Evolutionary conservation across 2,888 invertebrate genomes (phyloP).

Genomic region (Aspidapion aeneum): DNA sequence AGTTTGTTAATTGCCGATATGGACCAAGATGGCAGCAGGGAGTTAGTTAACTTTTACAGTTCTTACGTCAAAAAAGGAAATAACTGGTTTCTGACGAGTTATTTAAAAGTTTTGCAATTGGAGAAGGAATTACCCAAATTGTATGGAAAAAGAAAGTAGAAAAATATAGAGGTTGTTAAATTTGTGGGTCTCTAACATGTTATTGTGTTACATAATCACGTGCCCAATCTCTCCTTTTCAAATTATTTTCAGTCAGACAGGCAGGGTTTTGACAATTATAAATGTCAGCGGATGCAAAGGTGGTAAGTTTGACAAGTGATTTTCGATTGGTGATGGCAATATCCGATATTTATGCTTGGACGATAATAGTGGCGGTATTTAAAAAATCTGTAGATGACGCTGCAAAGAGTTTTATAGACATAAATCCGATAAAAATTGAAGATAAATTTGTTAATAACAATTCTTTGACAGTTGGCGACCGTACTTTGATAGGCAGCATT

Average conservation of each 20-base stretch:
- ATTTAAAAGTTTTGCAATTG: conserved; percentile 64
- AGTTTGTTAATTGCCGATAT: conserved; percentile 72
- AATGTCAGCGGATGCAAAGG: background rate
- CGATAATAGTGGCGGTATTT: background rate
- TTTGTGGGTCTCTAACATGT: background rate
- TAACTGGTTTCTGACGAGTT: conserved; percentile 62
- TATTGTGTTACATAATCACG: too few species aligned
- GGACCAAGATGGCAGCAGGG: conserved; percentile 71
- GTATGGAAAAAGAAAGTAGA: conserved; percentile 49
- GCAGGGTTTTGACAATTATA: conserved; percentile 58
- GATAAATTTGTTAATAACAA: background rate
- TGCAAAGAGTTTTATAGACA: conserved; percentile 18
- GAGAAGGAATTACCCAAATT: conserved; percentile 71
- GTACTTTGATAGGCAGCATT: conserved; percentile 11
- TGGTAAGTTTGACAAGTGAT: conserved; percentile 20
- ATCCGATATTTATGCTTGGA: conserved; percentile 9
- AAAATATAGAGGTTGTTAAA: background rate
- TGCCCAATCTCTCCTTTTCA: too few species aligned
- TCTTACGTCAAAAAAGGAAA: conserved; percentile 60
- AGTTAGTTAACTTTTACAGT: conserved; percentile 73
- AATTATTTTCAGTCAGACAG: conserved; percentile 70
- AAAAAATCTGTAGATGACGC: too few species aligned
- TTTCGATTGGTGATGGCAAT: background rate
- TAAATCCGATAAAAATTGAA: conserved; percentile 7
- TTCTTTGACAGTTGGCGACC: background rate